phyloP scores from a whole-genome alignment of 2,113 vertebrate genomes.

The Pseudorhombus dupliciocellatus region DNA sequence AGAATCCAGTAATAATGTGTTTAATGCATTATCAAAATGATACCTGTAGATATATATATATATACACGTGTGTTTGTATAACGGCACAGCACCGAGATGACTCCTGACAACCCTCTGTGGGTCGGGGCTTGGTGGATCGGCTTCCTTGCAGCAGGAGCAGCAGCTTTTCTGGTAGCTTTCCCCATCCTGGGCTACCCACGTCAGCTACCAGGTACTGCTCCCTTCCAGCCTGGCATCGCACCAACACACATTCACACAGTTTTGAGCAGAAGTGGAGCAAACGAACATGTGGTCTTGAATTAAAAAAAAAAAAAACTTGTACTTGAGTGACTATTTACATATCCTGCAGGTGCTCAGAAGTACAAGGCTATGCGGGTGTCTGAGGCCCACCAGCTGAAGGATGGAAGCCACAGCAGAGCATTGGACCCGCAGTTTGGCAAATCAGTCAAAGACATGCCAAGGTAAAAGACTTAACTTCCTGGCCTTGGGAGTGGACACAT shows the following conservation, averaged over 20 bases:
- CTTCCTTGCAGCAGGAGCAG: conserved; percentile 88
- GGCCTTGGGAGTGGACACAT: not conserved
- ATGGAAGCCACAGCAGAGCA: conserved; percentile 77
- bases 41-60: no score
- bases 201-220: conserved; percentile 87
- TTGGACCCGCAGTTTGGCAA: conserved; percentile 89
- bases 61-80: not conserved
- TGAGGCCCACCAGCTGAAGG: conserved; percentile 88
- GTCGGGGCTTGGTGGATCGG: conserved; percentile 97
- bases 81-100: conserved; percentile 79
- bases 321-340: no score
- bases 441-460: conserved; percentile 90
- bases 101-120: conserved; percentile 90
- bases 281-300: not conserved
- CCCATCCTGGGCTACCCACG: conserved; percentile 93
- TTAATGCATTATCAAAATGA: no score
- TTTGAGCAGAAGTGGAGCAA: not conserved
- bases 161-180: conserved; percentile 84
- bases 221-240: no score
- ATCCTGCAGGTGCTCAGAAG: conserved; percentile 86
- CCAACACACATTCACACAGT: not conserved
- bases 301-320: not conserved
- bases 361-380: conserved; percentile 86
- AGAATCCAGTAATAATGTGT: no score
- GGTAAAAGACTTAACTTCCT: conserved; percentile 70